Base-by-base conservation (phyloP, 2,113 vertebrate genomes). In the Sturnus vulgaris region DNA sequence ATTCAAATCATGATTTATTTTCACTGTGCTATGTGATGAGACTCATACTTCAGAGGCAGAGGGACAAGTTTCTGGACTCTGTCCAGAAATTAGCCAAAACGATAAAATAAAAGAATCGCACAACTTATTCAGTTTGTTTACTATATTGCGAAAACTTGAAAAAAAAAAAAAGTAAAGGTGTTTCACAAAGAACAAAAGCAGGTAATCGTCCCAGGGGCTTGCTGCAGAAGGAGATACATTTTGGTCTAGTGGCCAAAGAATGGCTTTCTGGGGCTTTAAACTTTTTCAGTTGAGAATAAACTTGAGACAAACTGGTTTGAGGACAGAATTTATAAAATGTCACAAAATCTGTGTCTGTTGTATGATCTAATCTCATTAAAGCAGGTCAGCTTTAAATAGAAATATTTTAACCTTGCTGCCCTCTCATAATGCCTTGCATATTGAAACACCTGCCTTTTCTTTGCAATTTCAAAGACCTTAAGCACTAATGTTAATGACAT, bases 1-100 rank as follows among this genome's bases (percentile, higher is more conserved):
- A 96, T 90, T 88, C 66, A 96, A 96, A 95, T 94, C 59, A 59
- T 73, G 84, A 70, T 95, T 96, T 93, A 93, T 97, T 95, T 95
- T 95, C 95, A 90, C 65, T 77, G 56, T 83, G 81, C 59, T 91
- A 44, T 96, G 75, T 92, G 78, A 94, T 86, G 81, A 84, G 80
- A 42, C 82, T 92, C 56, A 50, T 86, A 42, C 53, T 91, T 89
- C 15, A 73, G 31, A 90, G 31, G 39, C 55, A 88, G 86, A 93
- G 75, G 91, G 79, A 83, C 61, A 78, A 75, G 69, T 84, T 83
- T 75, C 53, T 93, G 78, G 82, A 76, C 35, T 75, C 33, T 33
- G 46, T 68, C 81, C 92, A 86, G 63, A 80, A 89, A 82, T 22
- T 56, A 44, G 24, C 33, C 78, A 37, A 88, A 85, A 50, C 0